Conservation (phyloP, 1,140 invertebrate genomes). For the Bombyx mandarina region DNA sequence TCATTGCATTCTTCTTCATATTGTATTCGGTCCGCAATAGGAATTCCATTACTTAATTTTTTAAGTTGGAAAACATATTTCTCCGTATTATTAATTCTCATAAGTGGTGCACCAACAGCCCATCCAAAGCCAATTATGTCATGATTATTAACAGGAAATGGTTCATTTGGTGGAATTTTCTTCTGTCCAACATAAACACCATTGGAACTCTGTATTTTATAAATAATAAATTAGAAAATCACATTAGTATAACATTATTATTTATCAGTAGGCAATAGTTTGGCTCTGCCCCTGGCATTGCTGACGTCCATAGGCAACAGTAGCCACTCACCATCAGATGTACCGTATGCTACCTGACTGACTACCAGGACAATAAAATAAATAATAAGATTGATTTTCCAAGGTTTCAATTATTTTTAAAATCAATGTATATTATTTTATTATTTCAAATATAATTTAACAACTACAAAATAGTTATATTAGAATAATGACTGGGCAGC, state of each 20-base stretch:
- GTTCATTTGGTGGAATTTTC: slow-evolving; percentile 39
- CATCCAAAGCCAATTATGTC: slow-evolving; percentile 55
- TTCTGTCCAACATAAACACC: slow-evolving; percentile 48
- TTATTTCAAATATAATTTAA: too few relatives aligned
- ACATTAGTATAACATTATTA: slow-evolving; percentile 1
- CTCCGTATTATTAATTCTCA: slow-evolving; percentile 37
- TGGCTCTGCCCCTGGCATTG: too few relatives aligned
- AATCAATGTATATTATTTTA: too few relatives aligned
- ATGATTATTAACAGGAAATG: slow-evolving; percentile 30
- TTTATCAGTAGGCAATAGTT: not conserved
- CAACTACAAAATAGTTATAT: too few relatives aligned
- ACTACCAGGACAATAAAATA: too few relatives aligned
- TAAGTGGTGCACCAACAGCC: slow-evolving; percentile 30
- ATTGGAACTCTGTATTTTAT: slow-evolving; percentile 50
- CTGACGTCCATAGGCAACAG: too few relatives aligned
- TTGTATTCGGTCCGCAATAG: slow-evolving; percentile 29
- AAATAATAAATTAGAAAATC: not conserved
- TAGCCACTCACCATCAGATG: too few relatives aligned
- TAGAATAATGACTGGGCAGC: too few relatives aligned
- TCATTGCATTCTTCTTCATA: slow-evolving; percentile 30
- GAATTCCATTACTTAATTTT: slow-evolving; percentile 18
- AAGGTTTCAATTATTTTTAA: too few relatives aligned
- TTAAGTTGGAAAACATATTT: slow-evolving; percentile 53
- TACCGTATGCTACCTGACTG: too few relatives aligned
- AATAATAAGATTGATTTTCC: too few relatives aligned